Conservation (phyloP, 2,113 vertebrate species). For the Suricata suricatta region DNA sequence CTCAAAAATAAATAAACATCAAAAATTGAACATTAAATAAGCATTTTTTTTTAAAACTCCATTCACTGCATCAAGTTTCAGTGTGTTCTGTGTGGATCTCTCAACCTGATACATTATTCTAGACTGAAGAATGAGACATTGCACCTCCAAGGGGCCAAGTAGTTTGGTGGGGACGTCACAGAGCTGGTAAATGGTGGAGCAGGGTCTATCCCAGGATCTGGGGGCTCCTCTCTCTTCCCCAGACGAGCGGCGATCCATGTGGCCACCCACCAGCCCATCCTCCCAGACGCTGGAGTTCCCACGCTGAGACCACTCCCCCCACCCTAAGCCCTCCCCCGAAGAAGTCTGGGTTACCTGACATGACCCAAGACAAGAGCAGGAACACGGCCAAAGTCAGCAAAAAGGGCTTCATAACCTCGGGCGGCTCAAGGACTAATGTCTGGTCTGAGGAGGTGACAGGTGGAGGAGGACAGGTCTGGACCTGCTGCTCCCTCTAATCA, state of each 20-base stretch:
- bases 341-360: constrained; percentile 55
- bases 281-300: not conserved
- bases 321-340: not conserved
- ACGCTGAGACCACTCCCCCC: not conserved
- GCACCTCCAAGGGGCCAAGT: not conserved
- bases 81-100: not conserved
- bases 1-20: no score
- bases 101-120: not conserved
- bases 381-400: not conserved
- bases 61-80: not conserved
- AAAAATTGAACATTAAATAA: not conserved
- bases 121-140: not conserved
- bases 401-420: not conserved
- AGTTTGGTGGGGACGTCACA: not conserved
- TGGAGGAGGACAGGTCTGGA: not conserved
- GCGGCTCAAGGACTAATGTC: not conserved
- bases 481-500: not conserved
- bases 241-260: not conserved
- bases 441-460: not conserved
- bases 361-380: not conserved
- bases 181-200: not conserved
- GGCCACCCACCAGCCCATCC: not conserved
- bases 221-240: not conserved
- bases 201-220: not conserved
- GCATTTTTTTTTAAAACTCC: not conserved